phyloP scores from a whole-genome alignment of 2,888 invertebrate species.

The Anoplius nigerrimus region DNA sequence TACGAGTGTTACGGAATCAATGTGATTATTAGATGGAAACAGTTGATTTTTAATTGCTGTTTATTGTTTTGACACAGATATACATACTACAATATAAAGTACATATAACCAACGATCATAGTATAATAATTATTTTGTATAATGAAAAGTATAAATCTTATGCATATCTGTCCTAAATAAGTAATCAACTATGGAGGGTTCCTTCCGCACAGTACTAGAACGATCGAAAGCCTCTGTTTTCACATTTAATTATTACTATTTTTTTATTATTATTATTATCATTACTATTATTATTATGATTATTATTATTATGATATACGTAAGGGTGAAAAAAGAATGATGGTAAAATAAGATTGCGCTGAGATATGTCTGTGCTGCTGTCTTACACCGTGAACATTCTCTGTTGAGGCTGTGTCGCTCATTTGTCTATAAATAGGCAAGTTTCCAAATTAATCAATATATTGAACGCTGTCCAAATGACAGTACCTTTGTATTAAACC shows the following conservation, averaged over 20 bases:
- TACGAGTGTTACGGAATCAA: background rate
- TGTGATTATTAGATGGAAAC: constrained; percentile 4
- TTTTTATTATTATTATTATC: background rate
- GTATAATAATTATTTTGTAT: constrained; percentile 24
- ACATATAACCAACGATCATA: constrained; percentile 18
- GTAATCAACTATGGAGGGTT: constrained; percentile 45
- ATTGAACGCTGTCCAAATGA: constrained; percentile 56
- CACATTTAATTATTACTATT: background rate
- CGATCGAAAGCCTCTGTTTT: background rate
- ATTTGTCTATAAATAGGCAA: constrained; percentile 59
- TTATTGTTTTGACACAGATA: constrained; percentile 16
- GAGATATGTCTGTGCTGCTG: constrained; percentile 63
- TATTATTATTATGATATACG: background rate
- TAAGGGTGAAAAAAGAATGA: constrained; percentile 21
- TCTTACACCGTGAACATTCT: constrained; percentile 71
- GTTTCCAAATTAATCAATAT: constrained; percentile 63
- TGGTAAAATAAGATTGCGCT: constrained; percentile 61
- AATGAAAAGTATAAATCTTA: constrained; percentile 29
- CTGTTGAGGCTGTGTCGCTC: constrained; percentile 68
- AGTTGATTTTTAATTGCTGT: constrained; percentile 20
- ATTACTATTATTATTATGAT: background rate
- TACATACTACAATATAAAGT: constrained; percentile 1
- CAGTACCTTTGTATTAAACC: constrained; percentile 60
- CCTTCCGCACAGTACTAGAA: constrained; percentile 36
- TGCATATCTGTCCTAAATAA: constrained; percentile 14